Base-by-base conservation (phyloP, 2,113 vertebrate genomes). In the Amia ocellicauda region DNA sequence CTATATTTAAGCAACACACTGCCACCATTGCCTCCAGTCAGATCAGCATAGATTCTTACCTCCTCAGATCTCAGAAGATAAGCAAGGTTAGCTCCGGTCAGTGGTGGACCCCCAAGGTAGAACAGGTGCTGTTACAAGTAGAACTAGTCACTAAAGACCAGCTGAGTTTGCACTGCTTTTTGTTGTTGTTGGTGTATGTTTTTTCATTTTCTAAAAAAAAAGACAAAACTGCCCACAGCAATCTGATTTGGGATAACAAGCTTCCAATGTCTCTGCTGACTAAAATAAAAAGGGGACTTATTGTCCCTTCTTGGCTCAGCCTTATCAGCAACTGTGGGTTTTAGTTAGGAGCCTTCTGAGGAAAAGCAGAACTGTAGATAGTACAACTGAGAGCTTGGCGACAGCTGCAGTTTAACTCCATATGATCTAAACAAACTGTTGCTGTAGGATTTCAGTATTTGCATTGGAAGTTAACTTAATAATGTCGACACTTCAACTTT, bases 1-100 rank as follows among this genome's bases (percentile, higher is more conserved):
- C 45, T 4, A 19, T 47, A 47, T 47, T 47, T 47, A 1, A 47
- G 1, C 13, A 47, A 47, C 5, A 78, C 75, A 80, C 87, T 86
- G 85, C 83, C 84, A 84, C 81, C 83, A 85, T 84, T 86, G 78
- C 83, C 78, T 70, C 80, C 79, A 88, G 84, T 85, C 85, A 83
- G 84, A 87, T 84, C 76, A 80, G 70, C 72, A 78, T 81, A 77
- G 77, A 86, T 86, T 85, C 80, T 79, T 78, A 71, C 59, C 62
- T 59, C 73, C 83, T 70, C 77, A 82, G 85, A 89, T 88, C 80
- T 73, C 69, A 77, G 75, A 50, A 77, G 85, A 87, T 88, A 85
- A 86, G 77, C 77, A 68, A 65, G 71, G 62, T 47, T 72, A 70
- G 76, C 78, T 81, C 72, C 81, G 73, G 66, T 85, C 81, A 78